Percentiles rank a stretch among this genome's conserved stretches.
Conservation (phyloP, 2,113 vertebrate species). For the Ctenodactylus gundi region DNA sequence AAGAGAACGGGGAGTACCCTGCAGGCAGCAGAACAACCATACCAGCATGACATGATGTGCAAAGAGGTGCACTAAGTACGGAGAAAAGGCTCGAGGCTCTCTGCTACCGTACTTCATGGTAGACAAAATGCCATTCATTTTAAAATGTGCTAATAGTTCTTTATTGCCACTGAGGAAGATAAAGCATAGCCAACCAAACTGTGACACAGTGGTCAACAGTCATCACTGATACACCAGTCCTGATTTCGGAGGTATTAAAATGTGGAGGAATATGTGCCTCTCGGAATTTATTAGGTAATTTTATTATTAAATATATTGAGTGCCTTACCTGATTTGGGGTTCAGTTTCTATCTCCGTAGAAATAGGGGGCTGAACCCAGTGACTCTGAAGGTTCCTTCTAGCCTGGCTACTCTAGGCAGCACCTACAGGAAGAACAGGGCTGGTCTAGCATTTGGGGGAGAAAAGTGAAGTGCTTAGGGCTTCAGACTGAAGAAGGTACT, state of each 20-base stretch:
- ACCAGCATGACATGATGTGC: background rate
- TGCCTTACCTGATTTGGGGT: background rate
- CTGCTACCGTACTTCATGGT: background rate
- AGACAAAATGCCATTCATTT: background rate
- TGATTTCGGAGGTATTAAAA: background rate
- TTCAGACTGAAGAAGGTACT: background rate
- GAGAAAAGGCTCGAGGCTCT: background rate
- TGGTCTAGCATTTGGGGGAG: accelerated
- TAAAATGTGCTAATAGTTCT: background rate
- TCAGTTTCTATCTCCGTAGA: background rate
- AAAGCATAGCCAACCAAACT: background rate
- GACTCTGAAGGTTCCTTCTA: background rate
- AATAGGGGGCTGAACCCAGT: background rate
- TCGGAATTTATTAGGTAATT: background rate
- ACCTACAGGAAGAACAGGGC: background rate
- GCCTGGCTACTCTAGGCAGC: background rate
- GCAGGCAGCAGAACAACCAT: background rate
- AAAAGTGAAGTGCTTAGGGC: background rate
- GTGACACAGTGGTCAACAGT: background rate
- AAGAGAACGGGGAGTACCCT: background rate
- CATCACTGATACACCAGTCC: background rate
- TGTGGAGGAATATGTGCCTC: background rate
- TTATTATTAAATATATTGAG: background rate
- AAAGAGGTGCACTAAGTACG: background rate
- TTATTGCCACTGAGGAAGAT: background rate